Percentiles rank a stretch among this genome's conserved stretches.
Conservation (phyloP, 2,888 invertebrate species). For the Dioctria rufipes region DNA sequence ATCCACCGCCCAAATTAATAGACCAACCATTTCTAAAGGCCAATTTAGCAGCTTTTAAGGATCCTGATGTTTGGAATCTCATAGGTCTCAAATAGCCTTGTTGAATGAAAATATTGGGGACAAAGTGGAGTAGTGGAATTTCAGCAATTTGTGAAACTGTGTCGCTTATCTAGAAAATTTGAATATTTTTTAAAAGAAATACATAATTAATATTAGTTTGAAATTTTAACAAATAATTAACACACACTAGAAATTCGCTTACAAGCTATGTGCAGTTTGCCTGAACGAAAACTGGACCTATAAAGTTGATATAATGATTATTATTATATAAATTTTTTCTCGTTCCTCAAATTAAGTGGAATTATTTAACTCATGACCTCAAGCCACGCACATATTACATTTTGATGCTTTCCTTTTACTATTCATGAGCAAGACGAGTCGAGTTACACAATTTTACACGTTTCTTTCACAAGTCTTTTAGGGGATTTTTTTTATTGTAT, state of each 20-base stretch:
- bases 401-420: no score
- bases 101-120: slow-evolving; percentile 83
- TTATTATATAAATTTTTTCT: no score
- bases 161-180: slow-evolving; percentile 77
- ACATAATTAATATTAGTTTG: background rate
- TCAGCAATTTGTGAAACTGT: slow-evolving; percentile 83
- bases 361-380: no score
- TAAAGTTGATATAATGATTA: no score
- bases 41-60: slow-evolving; percentile 80
- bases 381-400: no score
- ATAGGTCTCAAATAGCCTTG: slow-evolving; percentile 80
- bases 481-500: no score
- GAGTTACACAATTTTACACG: no score
- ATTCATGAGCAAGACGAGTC: no score
- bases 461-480: no score
- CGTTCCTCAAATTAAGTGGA: no score
- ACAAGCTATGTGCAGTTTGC: slow-evolving; percentile 35
- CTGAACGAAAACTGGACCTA: background rate
- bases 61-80: slow-evolving; percentile 83
- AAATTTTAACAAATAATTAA: background rate
- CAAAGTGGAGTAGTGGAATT: slow-evolving; percentile 77
- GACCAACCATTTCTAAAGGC: slow-evolving; percentile 86
- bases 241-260: background rate
- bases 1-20: slow-evolving; percentile 89
- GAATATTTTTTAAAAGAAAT: slow-evolving; percentile 69